Evolutionary conservation across 2,888 invertebrate genomes (phyloP), one percentile per base, ranked within the genome.

Genomic region (Oxystoma pomonae): DNA sequence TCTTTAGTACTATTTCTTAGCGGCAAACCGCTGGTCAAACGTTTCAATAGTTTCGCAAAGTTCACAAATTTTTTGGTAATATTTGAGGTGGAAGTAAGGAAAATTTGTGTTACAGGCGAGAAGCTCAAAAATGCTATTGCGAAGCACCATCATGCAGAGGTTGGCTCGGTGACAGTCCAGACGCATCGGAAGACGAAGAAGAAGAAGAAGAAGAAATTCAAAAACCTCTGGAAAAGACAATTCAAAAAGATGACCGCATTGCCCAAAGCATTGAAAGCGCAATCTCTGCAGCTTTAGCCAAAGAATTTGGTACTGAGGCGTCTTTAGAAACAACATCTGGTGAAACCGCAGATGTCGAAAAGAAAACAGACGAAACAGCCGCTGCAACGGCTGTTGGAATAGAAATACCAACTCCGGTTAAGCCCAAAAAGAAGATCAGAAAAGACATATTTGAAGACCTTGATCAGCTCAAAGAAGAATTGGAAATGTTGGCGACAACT

Each of bases 61-160:
- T 58, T 58, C 12, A 12, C 53, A 17, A 53, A 3, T 18, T 17
- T 1, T 16, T 49, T 17, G 2, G 56, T 35, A 20, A 50, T 20
- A 49, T 20, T 35, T 3, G 2, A 9, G 17, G 56, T n/a, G 20
- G 16, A 9, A 49, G 16, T n/a, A n/a, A n/a, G n/a, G n/a, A n/a
- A n/a, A n/a, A n/a, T n/a, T n/a, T n/a, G n/a, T n/a, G n/a, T 62
- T 81, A 66, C 80, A 94, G 97, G 3, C 92, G 96, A 81, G 94
- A 94, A 77, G 97, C 98, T 0, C 98, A 99, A 81, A 90, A 90
- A 67, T 99, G 99, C 81, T 96, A 87, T 79, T 99, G 99, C 80
- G 96, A 94, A 70, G 86, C 97, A 0, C 76, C 85, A 9, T 90
- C 87, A 72, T 99, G 99, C 77, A 89, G 96, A 20, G 98, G 99